These are phyloP conservation scores for Gymnocephalus cernua DNA, from an alignment of 2,113 vertebrate genomes.

Conservation along the genomic window DNA sequence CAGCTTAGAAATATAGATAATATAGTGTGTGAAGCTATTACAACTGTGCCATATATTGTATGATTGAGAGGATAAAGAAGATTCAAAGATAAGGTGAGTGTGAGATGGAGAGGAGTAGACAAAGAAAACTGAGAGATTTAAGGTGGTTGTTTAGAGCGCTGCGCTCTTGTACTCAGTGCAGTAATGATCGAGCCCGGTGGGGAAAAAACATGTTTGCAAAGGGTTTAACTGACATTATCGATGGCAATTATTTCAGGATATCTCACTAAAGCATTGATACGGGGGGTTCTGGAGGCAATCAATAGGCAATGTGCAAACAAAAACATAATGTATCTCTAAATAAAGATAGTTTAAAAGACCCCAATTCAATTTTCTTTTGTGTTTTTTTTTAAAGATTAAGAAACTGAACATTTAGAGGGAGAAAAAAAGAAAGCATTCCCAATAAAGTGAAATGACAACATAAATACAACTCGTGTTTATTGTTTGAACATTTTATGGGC, in stretches of 20 bases:
- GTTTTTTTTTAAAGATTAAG: constrained; percentile 26
- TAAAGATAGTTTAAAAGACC: constrained; percentile 35
- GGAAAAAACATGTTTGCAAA: constrained; percentile 55
- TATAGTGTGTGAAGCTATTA: constrained; percentile 24
- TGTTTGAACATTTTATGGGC: constrained; percentile 72
- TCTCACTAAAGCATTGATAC: constrained; percentile 52
- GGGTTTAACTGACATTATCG: constrained; percentile 56
- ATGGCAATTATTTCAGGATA: constrained; percentile 69
- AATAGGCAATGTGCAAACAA: constrained; percentile 15
- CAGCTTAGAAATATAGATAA: constrained; percentile 46
- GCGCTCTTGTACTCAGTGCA: constrained; percentile 43
- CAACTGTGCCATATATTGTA: constrained; percentile 30
- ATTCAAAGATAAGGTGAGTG: constrained; percentile 28
- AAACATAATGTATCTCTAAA: constrained; percentile 28
- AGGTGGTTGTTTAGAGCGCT: constrained; percentile 33
- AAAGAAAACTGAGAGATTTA: constrained; percentile 58
- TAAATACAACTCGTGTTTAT: constrained; percentile 41
- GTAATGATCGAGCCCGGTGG: constrained; percentile 55
- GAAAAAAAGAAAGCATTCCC: constrained; percentile 11
- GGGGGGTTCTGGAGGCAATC: constrained; percentile 43
- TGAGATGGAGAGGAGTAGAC: constrained; percentile 38
- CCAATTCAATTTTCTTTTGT: constrained; percentile 18
- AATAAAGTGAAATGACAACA: constrained; percentile 44
- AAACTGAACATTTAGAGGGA: neutral
- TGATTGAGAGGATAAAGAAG: neutral